phyloP scores from a whole-genome alignment of 1,140 invertebrate genomes.

The Octopus bimaculoides region DNA sequence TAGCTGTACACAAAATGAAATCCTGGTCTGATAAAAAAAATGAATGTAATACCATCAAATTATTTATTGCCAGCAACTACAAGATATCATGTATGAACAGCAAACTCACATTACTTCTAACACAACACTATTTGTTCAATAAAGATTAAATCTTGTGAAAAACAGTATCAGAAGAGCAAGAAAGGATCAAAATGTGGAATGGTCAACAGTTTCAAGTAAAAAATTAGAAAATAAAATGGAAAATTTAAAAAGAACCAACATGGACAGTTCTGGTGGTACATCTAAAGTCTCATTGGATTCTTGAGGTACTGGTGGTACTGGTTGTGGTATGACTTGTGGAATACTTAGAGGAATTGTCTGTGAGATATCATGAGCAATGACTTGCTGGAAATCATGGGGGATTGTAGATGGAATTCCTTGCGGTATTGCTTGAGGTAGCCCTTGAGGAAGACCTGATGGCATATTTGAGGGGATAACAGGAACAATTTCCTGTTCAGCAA shows the following conservation, averaged over 20 bases:
- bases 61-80: no score
- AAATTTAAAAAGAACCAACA: neutral
- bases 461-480: conserved; percentile 1
- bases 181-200: no score
- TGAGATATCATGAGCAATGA: conserved; percentile 8
- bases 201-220: no score
- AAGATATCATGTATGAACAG: no score
- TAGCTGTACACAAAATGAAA: no score
- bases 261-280: conserved; percentile 2
- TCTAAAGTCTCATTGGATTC: neutral
- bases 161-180: no score
- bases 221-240: neutral
- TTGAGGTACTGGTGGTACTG: neutral
- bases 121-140: no score
- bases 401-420: neutral
- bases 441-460: neutral
- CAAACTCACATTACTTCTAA: no score
- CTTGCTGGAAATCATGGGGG: conserved; percentile 1
- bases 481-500: conserved; percentile 3
- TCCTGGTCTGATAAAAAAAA: no score
- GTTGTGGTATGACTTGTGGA: conserved; percentile 1
- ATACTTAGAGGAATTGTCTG: conserved; percentile 6
- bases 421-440: neutral
- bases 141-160: no score
- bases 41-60: no score